A percentile compares a stretch with the other conserved stretches of the same genome.
phyloP scores from a whole-genome alignment of 1,140 invertebrate species.

The Euura saliciscinereae region DNA sequence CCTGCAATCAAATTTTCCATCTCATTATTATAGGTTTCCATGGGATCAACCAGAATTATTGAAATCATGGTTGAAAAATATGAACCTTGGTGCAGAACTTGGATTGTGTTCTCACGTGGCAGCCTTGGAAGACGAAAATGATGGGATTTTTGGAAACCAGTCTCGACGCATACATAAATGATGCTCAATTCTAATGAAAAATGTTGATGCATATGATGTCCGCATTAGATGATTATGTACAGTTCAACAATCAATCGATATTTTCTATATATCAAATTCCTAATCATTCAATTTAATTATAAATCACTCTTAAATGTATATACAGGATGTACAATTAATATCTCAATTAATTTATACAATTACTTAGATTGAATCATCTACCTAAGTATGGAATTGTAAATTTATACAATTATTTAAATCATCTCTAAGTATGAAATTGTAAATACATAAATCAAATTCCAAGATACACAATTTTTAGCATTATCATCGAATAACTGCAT shows the following conservation, averaged over 20 bases:
- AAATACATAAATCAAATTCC: background rate
- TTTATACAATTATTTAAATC: background rate
- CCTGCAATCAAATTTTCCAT: background rate
- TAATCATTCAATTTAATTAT: background rate
- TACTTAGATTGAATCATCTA: background rate
- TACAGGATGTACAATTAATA: background rate
- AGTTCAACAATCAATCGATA: background rate
- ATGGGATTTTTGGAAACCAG: background rate
- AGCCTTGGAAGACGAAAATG: background rate
- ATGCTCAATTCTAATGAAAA: slow-evolving; percentile 18
- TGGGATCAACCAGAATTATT: background rate
- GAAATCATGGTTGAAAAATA: background rate
- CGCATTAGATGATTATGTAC: slow-evolving; percentile 15
- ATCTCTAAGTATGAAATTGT: background rate
- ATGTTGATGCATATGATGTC: slow-evolving; percentile 19
- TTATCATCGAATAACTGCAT: slow-evolving; percentile 1
- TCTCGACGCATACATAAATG: slow-evolving; percentile 18
- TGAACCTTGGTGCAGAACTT: background rate
- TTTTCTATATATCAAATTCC: background rate
- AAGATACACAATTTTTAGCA: background rate
- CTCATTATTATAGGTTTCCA: background rate
- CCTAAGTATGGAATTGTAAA: background rate
- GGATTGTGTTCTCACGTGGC: background rate
- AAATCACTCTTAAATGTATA: background rate
- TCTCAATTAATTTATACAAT: background rate